Evolutionary conservation across 2,797 vertebrate genomes (phyloP), one percentile per base, ranked within the genome.

Genomic region (Adrianichthys oophorus): DNA sequence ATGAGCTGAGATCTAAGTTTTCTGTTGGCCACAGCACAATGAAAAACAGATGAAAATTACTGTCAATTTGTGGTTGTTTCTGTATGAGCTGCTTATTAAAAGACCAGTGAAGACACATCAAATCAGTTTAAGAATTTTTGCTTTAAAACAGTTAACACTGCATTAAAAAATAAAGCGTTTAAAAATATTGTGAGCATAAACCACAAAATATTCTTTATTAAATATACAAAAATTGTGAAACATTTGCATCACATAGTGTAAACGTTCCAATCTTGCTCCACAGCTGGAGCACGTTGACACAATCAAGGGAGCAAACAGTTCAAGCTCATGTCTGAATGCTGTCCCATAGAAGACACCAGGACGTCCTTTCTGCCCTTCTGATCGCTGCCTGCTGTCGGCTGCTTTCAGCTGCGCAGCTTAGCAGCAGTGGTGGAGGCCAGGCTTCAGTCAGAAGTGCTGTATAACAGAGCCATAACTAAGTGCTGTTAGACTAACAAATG

Each of bases 151-250:
- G 19, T 21, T 21, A 21, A 21, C 19, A 21, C 19, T 21, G 19
- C 19, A 21, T 19, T 21, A 21, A 21, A 21, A 21, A 21, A 49
- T n/a, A 45, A 41, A 24, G 7, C 18, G 12, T 4, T 16, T 15
- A 5, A 1, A 17, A 16, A 74, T 80, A 85, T 47, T 60, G 87
- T 84, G 87, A 88, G 86, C 84, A 90, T 83, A 78, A 85, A 86
- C 89, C 87, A 90, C 78, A 90, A 91, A 90, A 83, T 90, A 88
- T 71, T 89, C 84, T 90, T 92, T 90, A 91, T 91, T 91, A 89
- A 91, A 92, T 88, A 89, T 91, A 91, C 83, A 90, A 92, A 92
- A 91, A 85, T 79, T 87, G 88, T 90, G 87, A 89, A 89, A 90
- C 83, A 89, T 88, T 89, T 84, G 87, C 88, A 85, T 91, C 87